Base-by-base conservation (phyloP, 1,140 invertebrate species). In the Drosophila subpulchrella region DNA sequence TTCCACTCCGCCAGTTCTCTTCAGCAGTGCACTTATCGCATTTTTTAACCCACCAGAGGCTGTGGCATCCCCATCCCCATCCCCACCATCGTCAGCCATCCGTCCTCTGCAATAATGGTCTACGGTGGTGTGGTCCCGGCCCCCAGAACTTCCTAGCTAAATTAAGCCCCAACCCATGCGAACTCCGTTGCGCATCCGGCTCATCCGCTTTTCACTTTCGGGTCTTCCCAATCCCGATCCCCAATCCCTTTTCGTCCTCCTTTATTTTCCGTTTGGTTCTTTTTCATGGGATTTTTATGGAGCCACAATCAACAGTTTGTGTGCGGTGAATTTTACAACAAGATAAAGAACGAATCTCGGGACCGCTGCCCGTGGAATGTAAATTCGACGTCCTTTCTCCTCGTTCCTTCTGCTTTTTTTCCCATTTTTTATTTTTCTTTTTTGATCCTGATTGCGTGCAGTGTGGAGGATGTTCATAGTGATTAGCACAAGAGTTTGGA, bases 251-350 rank as follows among this genome's bases (percentile, higher is more conserved):
- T 62, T 56, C 63, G 8, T 50, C 32, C 46, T 58, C 24, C 39
- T 50, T 42, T 57, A 38, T 30, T 58, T 24, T n/a, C 53, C 39
- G 12, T 46, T 66, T 54, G 70, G 39, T 39, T 77, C 53, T 71
- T 90, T 90, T 89, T 85, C 80, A 90, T 85, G 84, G 89, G 72
- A 91, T 91, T 91, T 91, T 91, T 91, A 91, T 91, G 89, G 89
- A 80, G 81, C 89, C 89, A 75, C 89, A 91, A 91, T 91, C 89
- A 91, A 91, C 89, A 91, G 89, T 90, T 91, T 91, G 90, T 91
- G 90, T 91, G 90, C 86, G 86, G 86, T 84, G 90, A 85, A 91
- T 91, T 91, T 91, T 82, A 91, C 90, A 91, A 91, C 78, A 82
- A 88, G 77, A 88, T 89, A 81, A 86, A 88, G 82, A 84, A 88